These are phyloP conservation scores for Siniperca undulata DNA, from an alignment of 2,797 vertebrate genomes.

Conservation along the genomic window DNA sequence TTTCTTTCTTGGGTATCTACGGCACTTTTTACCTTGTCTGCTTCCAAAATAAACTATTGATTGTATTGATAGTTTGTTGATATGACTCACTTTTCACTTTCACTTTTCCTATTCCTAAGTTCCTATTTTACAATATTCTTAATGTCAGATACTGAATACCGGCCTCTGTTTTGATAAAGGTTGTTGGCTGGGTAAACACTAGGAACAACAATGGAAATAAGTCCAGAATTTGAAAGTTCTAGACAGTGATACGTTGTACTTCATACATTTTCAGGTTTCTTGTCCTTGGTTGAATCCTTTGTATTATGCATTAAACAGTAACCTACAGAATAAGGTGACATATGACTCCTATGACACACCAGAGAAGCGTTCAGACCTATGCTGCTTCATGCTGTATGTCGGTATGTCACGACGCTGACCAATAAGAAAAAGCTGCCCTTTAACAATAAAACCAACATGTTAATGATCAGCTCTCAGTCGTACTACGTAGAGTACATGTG, in stretches of 20 bases:
- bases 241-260: background rate
- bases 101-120: background rate
- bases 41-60: background rate
- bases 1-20: background rate
- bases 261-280: background rate
- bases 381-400: background rate
- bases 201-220: background rate
- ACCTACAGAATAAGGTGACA: background rate
- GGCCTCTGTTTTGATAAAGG: background rate
- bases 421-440: constrained; percentile 8
- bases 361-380: background rate
- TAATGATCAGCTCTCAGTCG: constrained; percentile 44
- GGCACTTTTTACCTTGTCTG: background rate
- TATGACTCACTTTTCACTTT: background rate
- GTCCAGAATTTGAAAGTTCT: background rate
- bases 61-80: background rate
- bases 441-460: constrained; percentile 24
- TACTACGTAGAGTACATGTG: background rate
- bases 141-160: background rate
- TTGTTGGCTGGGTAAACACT: background rate
- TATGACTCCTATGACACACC: constrained; percentile 25
- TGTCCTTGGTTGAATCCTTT: background rate
- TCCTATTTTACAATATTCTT: background rate
- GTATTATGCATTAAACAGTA: background rate
- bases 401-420: too few species aligned